A percentile compares a stretch with the other conserved stretches of the same genome.
Conservation (phyloP, 2,797 vertebrate species). For the Sebastes variabilis region DNA sequence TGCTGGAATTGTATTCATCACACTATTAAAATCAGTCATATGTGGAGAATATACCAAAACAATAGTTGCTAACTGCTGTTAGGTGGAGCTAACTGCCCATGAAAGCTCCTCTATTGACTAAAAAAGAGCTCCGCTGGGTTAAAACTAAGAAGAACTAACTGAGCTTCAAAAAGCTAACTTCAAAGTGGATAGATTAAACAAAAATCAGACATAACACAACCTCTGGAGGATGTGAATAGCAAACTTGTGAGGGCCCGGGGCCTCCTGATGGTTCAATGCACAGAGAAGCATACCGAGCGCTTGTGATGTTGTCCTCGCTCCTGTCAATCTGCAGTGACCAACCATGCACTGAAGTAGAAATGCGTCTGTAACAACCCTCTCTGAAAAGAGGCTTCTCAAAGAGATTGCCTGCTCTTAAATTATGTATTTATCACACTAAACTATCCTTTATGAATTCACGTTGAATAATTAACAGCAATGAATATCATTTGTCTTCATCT, state of each 20-base stretch:
- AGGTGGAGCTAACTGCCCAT: neutral
- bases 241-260: neutral
- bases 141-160: slow-evolving; percentile 4
- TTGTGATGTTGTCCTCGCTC: neutral
- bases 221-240: neutral
- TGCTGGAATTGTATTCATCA: neutral
- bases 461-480: slow-evolving; percentile 60
- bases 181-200: neutral
- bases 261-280: neutral
- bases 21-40: neutral
- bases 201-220: neutral
- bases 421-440: slow-evolving; percentile 52
- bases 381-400: slow-evolving; percentile 23
- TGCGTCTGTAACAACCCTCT: neutral
- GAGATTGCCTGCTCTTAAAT: slow-evolving; percentile 15
- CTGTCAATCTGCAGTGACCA: slow-evolving; percentile 9
- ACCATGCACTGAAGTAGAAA: neutral
- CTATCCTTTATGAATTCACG: slow-evolving; percentile 24
- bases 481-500: slow-evolving; percentile 53
- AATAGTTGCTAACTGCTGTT: neutral
- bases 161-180: slow-evolving; percentile 8
- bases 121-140: neutral
- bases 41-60: neutral
- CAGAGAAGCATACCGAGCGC: neutral
- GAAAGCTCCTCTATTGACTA: neutral